A percentile compares a stretch with the other conserved stretches of the same genome.
These are phyloP conservation scores for Spea bombifrons DNA, from an alignment of 2,113 vertebrate genomes.

Conservation along the genomic window DNA sequence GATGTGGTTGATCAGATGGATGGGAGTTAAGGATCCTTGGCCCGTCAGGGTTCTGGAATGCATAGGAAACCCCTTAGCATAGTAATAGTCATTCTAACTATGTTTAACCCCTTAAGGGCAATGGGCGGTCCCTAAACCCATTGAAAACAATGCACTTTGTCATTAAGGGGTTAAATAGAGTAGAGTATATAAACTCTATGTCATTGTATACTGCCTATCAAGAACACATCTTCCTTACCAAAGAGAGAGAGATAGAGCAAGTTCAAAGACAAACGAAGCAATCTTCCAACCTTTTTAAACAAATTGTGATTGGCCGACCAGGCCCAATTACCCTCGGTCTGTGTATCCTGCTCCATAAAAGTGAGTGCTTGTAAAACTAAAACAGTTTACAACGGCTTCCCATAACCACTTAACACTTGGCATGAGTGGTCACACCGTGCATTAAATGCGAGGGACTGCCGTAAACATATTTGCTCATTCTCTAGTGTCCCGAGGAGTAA, in stretches of 20 bases:
- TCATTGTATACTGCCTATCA: too few relatives aligned
- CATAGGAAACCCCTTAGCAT: too few relatives aligned
- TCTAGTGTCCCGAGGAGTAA: background rate
- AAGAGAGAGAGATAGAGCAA: background rate
- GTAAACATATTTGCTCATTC: conserved; percentile 16
- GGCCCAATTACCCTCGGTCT: conserved; percentile 12
- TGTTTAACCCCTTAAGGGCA: too few relatives aligned
- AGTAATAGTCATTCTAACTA: too few relatives aligned
- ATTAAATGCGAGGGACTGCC: conserved; percentile 14
- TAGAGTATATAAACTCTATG: too few relatives aligned
- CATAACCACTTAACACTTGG: conserved; percentile 38
- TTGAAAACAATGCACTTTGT: too few relatives aligned
- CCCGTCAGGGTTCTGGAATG: too few relatives aligned
- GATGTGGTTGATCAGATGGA: too few relatives aligned
- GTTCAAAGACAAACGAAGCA: conserved; percentile 20
- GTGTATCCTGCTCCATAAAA: conserved; percentile 17
- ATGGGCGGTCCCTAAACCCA: too few relatives aligned
- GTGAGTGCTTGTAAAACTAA: conserved; percentile 43
- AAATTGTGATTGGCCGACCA: conserved; percentile 31
- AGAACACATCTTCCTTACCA: background rate
- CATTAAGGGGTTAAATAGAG: too few relatives aligned
- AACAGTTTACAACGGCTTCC: conserved; percentile 20
- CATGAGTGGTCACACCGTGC: conserved; percentile 15
- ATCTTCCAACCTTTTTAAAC: conserved; percentile 7
- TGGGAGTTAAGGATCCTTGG: too few relatives aligned